phyloP scores from a whole-genome alignment of 2,113 vertebrate species.

The Syngnathoides biaculeatus region DNA sequence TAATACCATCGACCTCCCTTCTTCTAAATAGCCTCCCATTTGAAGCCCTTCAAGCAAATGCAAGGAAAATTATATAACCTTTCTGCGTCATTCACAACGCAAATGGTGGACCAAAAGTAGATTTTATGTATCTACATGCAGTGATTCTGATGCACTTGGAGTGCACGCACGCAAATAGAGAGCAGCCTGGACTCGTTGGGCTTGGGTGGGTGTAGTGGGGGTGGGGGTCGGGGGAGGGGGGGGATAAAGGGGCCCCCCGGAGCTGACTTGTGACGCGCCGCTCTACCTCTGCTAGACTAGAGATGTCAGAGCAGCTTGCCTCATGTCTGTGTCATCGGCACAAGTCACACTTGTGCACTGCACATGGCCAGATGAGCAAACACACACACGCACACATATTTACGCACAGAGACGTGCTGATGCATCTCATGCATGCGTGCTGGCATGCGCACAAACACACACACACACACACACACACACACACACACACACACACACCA shows the following conservation, averaged over 20 bases:
- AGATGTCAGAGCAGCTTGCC: conserved; percentile 46
- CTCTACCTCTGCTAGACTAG: conserved; percentile 56
- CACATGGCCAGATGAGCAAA: conserved; percentile 35
- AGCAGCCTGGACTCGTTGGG: conserved; percentile 29
- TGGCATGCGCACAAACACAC: not conserved
- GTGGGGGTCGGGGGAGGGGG: no score
- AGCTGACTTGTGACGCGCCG: conserved; percentile 44
- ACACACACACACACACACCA: not conserved
- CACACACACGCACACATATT: conserved; percentile 13
- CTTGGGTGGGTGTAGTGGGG: conserved; percentile 1
- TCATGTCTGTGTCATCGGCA: conserved; percentile 46
- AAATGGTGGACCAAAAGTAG: conserved; percentile 12
- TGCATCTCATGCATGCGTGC: not conserved
- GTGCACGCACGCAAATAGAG: conserved; percentile 37
- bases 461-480: not conserved
- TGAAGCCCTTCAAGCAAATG: conserved; percentile 4
- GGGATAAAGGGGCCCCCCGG: no score
- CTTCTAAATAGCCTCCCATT: not conserved
- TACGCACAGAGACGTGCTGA: conserved; percentile 12
- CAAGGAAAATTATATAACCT: conserved; percentile 21
- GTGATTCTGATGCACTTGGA: conserved; percentile 50
- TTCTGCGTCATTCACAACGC: conserved; percentile 19
- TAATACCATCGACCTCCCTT: not conserved
- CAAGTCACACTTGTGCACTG: conserved; percentile 33
- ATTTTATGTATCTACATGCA: conserved; percentile 21